Conservation (phyloP, 2,113 vertebrate species). For the Andinoacara biseriatus region DNA sequence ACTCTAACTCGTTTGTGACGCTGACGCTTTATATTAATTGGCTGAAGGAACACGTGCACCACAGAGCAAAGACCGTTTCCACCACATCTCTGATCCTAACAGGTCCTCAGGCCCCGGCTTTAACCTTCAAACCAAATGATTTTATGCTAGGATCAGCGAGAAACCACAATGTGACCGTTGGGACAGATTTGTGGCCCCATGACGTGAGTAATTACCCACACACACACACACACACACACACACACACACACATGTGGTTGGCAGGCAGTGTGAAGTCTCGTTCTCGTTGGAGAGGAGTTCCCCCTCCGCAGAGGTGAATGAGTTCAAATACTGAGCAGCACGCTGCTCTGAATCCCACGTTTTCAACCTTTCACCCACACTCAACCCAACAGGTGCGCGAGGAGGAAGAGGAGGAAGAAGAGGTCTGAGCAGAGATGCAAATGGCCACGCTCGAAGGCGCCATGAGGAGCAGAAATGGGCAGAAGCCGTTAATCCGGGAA, state of each 20-base stretch:
- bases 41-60: neutral
- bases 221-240: neutral
- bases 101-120: neutral
- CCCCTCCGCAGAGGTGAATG: constrained; percentile 21
- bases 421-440: neutral
- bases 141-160: neutral
- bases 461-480: fast-evolving
- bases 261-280: neutral
- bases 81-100: neutral
- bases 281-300: neutral
- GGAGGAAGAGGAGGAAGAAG: no score
- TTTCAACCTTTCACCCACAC: constrained; percentile 17
- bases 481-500: neutral
- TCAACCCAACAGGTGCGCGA: neutral
- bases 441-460: neutral
- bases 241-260: neutral
- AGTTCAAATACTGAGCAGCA: constrained; percentile 14
- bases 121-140: neutral
- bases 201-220: neutral
- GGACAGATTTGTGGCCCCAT: neutral
- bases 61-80: neutral
- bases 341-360: neutral
- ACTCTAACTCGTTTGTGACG: neutral
- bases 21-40: neutral
- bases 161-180: neutral